These are phyloP conservation scores for Hippocampus abdominalis DNA, from an alignment of 2,113 vertebrate species.

Conservation along the genomic window DNA sequence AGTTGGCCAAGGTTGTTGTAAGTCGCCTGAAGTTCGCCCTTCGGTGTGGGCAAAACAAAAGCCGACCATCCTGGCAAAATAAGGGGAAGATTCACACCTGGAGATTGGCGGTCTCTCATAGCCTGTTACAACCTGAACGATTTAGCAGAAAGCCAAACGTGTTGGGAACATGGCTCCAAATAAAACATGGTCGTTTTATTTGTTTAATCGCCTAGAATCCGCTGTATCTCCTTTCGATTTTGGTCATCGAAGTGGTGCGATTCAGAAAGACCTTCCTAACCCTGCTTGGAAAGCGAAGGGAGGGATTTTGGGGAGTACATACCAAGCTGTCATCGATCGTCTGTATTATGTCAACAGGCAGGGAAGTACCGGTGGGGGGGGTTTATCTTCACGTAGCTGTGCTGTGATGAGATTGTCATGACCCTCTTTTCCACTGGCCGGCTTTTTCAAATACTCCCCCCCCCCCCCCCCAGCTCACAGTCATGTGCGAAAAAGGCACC, in stretches of 20 bases:
- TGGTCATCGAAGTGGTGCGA: background rate
- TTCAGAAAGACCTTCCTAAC: background rate
- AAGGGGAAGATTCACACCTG: background rate
- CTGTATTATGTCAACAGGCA: constrained; percentile 15
- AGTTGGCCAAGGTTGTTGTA: no score
- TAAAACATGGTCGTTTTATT: no score
- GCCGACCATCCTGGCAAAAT: background rate
- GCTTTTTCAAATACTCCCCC: no score
- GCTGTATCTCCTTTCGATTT: no score
- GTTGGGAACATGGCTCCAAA: no score
- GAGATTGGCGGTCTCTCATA: background rate
- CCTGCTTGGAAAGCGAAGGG: constrained; percentile 16
- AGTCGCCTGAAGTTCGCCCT: no score
- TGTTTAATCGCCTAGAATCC: no score
- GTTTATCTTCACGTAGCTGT: background rate
- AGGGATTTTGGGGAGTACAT: constrained; percentile 12
- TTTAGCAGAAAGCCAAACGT: background rate
- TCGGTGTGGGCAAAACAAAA: background rate
- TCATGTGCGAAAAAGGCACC: no score
- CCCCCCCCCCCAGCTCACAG: no score
- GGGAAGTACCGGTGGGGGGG: background rate
- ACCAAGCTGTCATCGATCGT: constrained; percentile 8
- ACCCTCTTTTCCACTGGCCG: background rate
- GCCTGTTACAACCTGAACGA: background rate
- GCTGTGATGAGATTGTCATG: background rate